These are phyloP conservation scores for Cydia splendana DNA, from an alignment of 1,140 invertebrate species.

Conservation along the genomic window DNA sequence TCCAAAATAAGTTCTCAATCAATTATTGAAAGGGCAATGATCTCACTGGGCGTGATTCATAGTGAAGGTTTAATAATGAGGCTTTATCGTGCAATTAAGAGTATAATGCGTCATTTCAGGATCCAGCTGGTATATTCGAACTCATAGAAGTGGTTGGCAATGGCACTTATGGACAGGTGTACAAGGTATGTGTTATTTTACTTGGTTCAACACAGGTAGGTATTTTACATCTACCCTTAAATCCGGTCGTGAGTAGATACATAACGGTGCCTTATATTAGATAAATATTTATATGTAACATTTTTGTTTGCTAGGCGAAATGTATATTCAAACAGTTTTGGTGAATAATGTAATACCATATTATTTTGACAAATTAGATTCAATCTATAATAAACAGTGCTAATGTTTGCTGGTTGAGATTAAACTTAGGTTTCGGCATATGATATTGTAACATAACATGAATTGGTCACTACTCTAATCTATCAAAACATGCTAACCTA, in stretches of 20 bases:
- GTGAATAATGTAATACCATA: background rate
- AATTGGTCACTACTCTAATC: too few relatives aligned
- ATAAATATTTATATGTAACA: background rate
- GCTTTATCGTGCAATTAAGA: conserved; percentile 60
- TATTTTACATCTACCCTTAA: conserved; percentile 11
- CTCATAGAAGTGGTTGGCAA: conserved; percentile 99
- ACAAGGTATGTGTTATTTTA: conserved; percentile 89
- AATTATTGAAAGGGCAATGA: conserved; percentile 68
- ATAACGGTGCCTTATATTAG: background rate
- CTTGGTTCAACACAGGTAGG: conserved; percentile 27
- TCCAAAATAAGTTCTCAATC: background rate
- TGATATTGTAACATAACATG: too few relatives aligned
- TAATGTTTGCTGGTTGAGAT: too few relatives aligned
- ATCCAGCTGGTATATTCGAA: conserved; percentile 99
- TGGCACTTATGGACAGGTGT: conserved; percentile 99
- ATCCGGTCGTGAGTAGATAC: background rate
- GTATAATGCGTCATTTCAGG: conserved; percentile 83
- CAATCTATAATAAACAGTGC: too few relatives aligned
- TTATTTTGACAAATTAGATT: background rate
- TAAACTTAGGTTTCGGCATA: too few relatives aligned
- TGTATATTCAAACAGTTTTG: background rate
- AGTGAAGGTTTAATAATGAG: conserved; percentile 55
- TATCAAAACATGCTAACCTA: too few relatives aligned
- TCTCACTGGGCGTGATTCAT: conserved; percentile 79
- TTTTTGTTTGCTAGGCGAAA: conserved; percentile 10